These are phyloP conservation scores for Augochlorella aurata DNA, from an alignment of 2,888 invertebrate species.

Conservation along the genomic window DNA sequence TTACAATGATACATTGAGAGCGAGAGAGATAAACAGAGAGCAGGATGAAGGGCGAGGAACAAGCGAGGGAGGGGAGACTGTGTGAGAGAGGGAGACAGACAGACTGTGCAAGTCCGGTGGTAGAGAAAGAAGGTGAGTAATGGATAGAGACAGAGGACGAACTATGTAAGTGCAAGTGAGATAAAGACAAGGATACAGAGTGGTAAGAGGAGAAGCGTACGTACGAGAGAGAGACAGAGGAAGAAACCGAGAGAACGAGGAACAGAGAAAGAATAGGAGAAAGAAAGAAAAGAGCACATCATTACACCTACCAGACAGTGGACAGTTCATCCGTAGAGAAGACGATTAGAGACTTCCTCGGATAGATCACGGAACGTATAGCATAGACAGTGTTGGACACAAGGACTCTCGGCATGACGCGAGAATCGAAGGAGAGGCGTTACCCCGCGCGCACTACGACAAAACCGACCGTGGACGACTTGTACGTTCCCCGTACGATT, in stretches of 20 bases:
- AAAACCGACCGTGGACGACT: conserved; percentile 47
- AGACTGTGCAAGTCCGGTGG: neutral
- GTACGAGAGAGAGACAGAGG: conserved; percentile 4
- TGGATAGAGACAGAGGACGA: conserved; percentile 15
- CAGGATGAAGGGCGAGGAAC: conserved; percentile 11
- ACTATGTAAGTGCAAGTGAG: neutral
- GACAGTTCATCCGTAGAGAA: conserved; percentile 63
- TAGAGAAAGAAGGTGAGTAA: conserved; percentile 10
- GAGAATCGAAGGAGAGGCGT: conserved; percentile 71
- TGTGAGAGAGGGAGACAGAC: conserved; percentile 21
- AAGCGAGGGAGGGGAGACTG: conserved; percentile 8
- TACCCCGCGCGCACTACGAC: conserved; percentile 67
- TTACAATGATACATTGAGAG: conserved; percentile 54
- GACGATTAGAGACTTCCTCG: conserved; percentile 67
- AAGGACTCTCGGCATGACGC: conserved; percentile 69
- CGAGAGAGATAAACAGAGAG: conserved; percentile 24
- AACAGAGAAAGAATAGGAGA: conserved; percentile 26
- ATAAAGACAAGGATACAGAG: conserved; percentile 20
- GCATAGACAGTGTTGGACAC: conserved; percentile 56
- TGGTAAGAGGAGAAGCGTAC: conserved; percentile 9
- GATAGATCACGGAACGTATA: conserved; percentile 58
- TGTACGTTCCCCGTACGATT: conserved; percentile 41
- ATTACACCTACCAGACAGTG: conserved; percentile 67
- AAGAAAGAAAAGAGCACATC: conserved; percentile 62
- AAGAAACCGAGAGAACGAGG: neutral